A percentile compares a stretch with the other conserved stretches of the same genome.
These are phyloP conservation scores for Raja brachyura DNA, from an alignment of 2,113 vertebrate genomes.

Conservation along the genomic window DNA sequence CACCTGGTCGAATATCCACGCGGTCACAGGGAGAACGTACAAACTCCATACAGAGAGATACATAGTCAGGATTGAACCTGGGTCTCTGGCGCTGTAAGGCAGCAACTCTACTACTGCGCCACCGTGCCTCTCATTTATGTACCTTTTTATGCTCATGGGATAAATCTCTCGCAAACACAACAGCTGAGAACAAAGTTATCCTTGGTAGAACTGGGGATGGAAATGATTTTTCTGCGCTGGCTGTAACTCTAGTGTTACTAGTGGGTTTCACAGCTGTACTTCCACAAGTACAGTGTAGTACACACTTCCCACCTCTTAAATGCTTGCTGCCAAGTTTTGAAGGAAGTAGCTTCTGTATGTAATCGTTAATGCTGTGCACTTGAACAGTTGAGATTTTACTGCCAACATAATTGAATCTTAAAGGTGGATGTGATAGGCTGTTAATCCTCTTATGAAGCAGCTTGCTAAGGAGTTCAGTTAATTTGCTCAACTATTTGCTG, in stretches of 20 bases:
- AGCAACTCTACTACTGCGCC: too few relatives aligned
- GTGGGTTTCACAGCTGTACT: background rate
- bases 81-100: too few relatives aligned
- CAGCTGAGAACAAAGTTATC: background rate
- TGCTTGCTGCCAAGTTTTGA: background rate
- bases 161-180: background rate
- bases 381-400: background rate
- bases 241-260: background rate
- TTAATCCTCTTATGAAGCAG: conserved; percentile 8
- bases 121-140: too few relatives aligned
- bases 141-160: background rate
- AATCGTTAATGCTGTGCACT: background rate
- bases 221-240: background rate
- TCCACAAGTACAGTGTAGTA: background rate
- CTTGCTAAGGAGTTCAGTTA: background rate
- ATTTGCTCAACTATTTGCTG: background rate
- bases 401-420: background rate
- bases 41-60: too few relatives aligned
- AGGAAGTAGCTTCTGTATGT: background rate
- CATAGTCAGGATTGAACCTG: too few relatives aligned
- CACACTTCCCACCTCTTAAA: background rate
- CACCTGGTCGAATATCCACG: too few relatives aligned
- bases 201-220: background rate
- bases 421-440: background rate
- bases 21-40: too few relatives aligned